Evolutionary conservation across 2,113 vertebrate genomes (phyloP).

Genomic region (Phyllopteryx taeniolatus): DNA sequence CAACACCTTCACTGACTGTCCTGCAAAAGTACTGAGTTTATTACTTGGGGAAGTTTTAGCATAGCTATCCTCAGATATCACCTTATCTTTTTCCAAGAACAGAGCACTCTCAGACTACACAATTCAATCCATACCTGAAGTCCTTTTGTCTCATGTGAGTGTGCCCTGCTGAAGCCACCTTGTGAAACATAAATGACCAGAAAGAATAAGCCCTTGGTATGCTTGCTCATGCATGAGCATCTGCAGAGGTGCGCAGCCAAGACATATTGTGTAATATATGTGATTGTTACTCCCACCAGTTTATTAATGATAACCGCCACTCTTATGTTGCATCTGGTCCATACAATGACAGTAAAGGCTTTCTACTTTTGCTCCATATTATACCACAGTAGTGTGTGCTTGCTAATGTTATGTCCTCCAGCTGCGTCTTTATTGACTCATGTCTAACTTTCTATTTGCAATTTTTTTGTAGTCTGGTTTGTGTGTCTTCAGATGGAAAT

Average conservation of each 20-base stretch:
- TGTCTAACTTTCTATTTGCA: constrained; percentile 46
- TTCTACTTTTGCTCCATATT: constrained; percentile 2
- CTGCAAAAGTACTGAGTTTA: not conserved
- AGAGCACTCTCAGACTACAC: no score
- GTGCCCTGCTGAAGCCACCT: no score
- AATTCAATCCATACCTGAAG: no score
- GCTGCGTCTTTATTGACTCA: constrained; percentile 27
- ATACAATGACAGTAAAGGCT: not conserved
- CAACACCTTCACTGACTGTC: not conserved
- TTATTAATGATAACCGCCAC: no score
- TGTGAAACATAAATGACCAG: no score
- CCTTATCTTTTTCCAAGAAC: no score
- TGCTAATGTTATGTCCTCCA: constrained; percentile 22
- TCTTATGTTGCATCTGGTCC: not conserved
- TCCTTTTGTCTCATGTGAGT: no score
- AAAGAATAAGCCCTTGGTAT: no score
- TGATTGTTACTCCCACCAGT: no score
- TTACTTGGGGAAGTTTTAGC: not conserved
- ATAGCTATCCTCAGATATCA: not conserved
- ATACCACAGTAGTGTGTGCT: constrained; percentile 19
- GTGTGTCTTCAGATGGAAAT: constrained; percentile 63
- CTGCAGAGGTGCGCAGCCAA: no score
- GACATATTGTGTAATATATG: no score
- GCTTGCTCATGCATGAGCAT: no score
- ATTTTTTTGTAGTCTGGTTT: constrained; percentile 55